These are phyloP conservation scores for Tipula unca DNA, from an alignment of 2,888 invertebrate species.

Conservation along the genomic window DNA sequence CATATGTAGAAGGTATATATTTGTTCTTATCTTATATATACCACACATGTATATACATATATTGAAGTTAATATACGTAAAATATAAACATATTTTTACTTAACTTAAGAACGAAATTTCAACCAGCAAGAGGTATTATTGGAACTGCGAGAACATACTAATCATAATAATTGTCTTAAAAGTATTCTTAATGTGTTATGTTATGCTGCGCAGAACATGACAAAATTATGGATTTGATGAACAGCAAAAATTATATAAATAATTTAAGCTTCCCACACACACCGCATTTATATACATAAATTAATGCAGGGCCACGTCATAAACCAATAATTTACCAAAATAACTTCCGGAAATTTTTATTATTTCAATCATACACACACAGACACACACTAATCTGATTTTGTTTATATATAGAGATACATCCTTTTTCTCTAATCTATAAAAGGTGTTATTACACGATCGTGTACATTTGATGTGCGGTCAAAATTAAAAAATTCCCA, in stretches of 20 bases:
- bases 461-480: not conserved
- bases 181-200: not conserved
- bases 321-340: not conserved
- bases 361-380: not conserved
- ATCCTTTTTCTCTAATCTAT: not conserved
- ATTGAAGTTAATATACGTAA: not conserved
- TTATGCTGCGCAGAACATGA: not conserved
- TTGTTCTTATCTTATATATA: too few species aligned
- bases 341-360: conserved; percentile 2
- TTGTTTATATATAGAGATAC: not conserved
- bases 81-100: not conserved
- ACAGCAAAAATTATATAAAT: not conserved
- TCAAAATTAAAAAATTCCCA: not conserved
- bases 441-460: not conserved
- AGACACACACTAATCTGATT: not conserved
- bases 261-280: not conserved
- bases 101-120: not conserved
- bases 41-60: not conserved
- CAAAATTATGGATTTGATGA: not conserved
- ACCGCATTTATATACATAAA: not conserved
- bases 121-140: too few species aligned
- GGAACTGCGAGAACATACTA: not conserved
- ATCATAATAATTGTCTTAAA: not conserved
- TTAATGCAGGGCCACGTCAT: not conserved
- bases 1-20: not conserved